Percentiles rank a stretch among this genome's conserved stretches.
These are phyloP conservation scores for Metopia argyrocephala DNA, from an alignment of 2,888 invertebrate genomes.

Conservation along the genomic window DNA sequence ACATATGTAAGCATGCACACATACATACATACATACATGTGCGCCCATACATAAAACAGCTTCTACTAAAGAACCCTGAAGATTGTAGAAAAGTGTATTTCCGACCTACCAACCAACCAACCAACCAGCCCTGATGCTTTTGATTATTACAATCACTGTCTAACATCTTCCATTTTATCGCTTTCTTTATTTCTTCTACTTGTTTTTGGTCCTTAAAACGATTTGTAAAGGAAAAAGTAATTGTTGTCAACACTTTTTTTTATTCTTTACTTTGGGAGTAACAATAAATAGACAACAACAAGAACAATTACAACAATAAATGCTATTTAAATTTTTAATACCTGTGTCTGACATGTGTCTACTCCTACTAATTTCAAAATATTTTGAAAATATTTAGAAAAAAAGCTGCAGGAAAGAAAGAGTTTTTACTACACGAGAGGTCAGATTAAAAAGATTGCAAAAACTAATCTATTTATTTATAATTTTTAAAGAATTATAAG, in stretches of 20 bases:
- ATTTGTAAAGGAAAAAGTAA: neutral
- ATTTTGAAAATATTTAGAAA: neutral
- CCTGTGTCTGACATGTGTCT: conserved; percentile 75
- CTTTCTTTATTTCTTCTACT: neutral
- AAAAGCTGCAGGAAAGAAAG: no score
- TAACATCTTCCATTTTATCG: conserved; percentile 15
- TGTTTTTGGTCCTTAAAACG: neutral
- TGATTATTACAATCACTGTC: conserved; percentile 9
- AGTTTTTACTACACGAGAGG: no score
- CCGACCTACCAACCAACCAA: no score
- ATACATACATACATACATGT: neutral
- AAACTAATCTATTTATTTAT: no score
- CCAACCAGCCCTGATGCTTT: conserved; percentile 3
- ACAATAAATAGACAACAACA: neutral
- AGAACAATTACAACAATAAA: conserved; percentile 53
- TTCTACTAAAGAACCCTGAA: neutral
- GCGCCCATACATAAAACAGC: neutral
- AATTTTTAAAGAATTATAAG: no score
- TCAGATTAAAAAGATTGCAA: no score
- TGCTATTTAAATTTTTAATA: conserved; percentile 71
- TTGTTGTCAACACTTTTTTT: conserved; percentile 26
- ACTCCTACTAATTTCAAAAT: neutral
- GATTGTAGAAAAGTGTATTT: conserved; percentile 13
- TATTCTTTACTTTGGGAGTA: neutral
- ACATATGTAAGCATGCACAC: neutral